Evolutionary conservation across 2,113 vertebrate species (phyloP), one percentile per base, ranked within the genome.

Genomic region (Catharus minimus): DNA sequence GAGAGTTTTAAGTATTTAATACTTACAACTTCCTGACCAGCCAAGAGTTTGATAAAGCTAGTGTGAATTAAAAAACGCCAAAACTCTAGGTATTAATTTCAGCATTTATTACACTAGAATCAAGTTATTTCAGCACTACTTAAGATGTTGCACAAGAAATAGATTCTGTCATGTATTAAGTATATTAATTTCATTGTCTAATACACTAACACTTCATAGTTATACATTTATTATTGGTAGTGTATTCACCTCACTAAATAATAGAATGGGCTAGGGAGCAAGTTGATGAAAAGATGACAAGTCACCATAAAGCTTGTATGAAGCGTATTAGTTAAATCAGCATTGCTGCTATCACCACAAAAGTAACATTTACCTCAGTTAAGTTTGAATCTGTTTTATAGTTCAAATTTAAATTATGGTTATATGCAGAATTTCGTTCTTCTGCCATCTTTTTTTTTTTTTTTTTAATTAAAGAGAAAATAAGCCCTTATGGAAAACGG

Each of bases 1-100:
- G 9, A 79, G 15, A 91, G 9, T 84, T 92, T 46, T 69, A 46
- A 66, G 2, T 68, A 30, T 56, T 30, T 60, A 77, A 52, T 36
- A 47, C 10, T 46, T 65, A 36, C 1, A 47, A 13, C 4, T 87
- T 57, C 43, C 44, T 15, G 20, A 21, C 44, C 10, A 80, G 10
- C n/a, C 28, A 58, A 33, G 47, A 44, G 11, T 36, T 86, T 39
- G 44, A 22, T 49, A 32, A 76, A 80, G 19, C 44, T 64, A 82
- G 8, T 1, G 1, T 4, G 20, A 87, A 72, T 6, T 18, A 65
- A 84, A 61, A 39, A 30, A 0, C 0, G 2, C 4, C 11, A 21
- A 23, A 66, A 57, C 3, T 46, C 55, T 56, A 56, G 24, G 15
- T 62, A 66, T 1, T 43, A 39, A 39, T 56, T 62, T 53, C 32